Evolutionary conservation across 2,888 invertebrate genomes (phyloP).

Genomic region (Petrolisthes cinctipes): DNA sequence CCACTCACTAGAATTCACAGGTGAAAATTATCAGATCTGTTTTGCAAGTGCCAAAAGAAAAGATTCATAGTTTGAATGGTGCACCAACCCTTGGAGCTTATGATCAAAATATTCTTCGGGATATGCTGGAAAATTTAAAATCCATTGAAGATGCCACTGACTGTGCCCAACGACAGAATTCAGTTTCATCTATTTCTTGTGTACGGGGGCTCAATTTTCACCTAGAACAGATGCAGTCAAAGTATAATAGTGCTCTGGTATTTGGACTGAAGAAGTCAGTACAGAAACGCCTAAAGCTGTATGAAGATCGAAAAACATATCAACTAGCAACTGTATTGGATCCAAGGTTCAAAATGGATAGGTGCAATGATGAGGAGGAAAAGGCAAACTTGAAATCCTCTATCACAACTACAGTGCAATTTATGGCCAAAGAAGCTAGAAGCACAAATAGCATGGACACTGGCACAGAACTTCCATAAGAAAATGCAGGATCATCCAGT

Average conservation of each 20-base stretch:
- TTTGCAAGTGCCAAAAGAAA: slow-evolving; percentile 17
- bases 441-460: slow-evolving; percentile 20
- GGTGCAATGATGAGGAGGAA: slow-evolving; percentile 34
- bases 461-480: slow-evolving; percentile 17
- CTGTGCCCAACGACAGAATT: slow-evolving; percentile 15
- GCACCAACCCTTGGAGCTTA: slow-evolving; percentile 12
- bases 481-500: background rate
- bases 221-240: slow-evolving; percentile 27
- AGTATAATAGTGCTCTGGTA: slow-evolving; percentile 27
- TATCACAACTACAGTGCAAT: slow-evolving; percentile 32
- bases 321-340: slow-evolving; percentile 39
- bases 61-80: slow-evolving; percentile 10
- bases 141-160: slow-evolving; percentile 14
- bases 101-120: slow-evolving; percentile 21
- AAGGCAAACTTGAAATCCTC: slow-evolving; percentile 22
- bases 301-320: slow-evolving; percentile 30
- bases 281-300: slow-evolving; percentile 21
- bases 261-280: slow-evolving; percentile 27
- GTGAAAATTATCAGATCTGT: slow-evolving; percentile 22
- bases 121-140: slow-evolving; percentile 1
- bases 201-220: slow-evolving; percentile 20
- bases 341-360: slow-evolving; percentile 41
- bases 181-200: slow-evolving; percentile 29
- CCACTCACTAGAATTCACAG: slow-evolving; percentile 24
- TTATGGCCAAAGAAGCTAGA: slow-evolving; percentile 28